Conservation (phyloP, 2,888 invertebrate species). For the Trilocha varians region DNA sequence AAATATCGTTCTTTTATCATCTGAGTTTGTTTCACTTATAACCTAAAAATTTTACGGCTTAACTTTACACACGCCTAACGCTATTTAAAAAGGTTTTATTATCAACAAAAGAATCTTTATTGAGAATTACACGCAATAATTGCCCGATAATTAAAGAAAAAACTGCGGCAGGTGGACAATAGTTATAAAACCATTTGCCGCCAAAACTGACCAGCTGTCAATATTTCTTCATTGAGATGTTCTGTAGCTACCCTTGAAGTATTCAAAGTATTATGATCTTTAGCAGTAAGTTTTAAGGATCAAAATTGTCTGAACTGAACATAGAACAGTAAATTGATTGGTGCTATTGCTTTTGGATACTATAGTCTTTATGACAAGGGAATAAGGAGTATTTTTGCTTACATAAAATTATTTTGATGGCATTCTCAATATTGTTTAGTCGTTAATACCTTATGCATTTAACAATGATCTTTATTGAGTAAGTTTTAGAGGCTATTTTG, state of each 20-base stretch:
- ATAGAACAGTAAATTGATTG: neutral
- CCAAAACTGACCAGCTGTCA: slow-evolving; percentile 61
- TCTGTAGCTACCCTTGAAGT: too few relatives aligned
- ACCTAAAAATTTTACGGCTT: slow-evolving; percentile 6
- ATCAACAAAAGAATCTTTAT: too few relatives aligned
- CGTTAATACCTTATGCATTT: too few relatives aligned
- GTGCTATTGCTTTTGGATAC: slow-evolving; percentile 20
- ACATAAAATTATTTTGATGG: slow-evolving; percentile 16
- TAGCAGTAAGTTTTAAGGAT: slow-evolving; percentile 9
- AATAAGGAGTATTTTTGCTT: neutral
- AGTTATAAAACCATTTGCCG: too few relatives aligned
- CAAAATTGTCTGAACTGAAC: neutral
- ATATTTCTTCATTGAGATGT: slow-evolving; percentile 46
- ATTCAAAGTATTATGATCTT: slow-evolving; percentile 5
- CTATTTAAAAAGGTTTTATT: too few relatives aligned
- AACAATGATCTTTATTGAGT: too few relatives aligned
- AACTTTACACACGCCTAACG: too few relatives aligned
- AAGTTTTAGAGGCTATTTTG: too few relatives aligned
- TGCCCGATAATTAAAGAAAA: slow-evolving; percentile 7
- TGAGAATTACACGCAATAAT: neutral
- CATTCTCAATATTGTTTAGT: neutral
- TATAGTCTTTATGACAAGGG: neutral
- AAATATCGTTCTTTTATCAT: too few relatives aligned
- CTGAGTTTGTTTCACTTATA: neutral
- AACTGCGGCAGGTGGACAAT: too few relatives aligned